Evolutionary conservation across 2,113 vertebrate genomes (phyloP).

Genomic region (Apus apus): DNA sequence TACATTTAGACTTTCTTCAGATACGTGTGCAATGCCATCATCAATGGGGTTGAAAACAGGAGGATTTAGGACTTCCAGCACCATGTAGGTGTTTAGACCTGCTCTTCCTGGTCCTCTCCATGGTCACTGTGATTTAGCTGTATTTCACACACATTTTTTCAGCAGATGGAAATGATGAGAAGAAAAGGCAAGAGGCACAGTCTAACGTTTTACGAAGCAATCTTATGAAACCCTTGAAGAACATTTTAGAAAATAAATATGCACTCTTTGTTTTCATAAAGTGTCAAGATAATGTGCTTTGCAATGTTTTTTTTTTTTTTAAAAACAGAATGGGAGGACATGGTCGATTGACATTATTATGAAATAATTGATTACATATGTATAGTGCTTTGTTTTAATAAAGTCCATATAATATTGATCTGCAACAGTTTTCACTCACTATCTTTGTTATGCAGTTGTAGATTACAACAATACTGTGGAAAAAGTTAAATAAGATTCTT

Average conservation of each 20-base stretch:
- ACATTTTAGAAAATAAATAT: neutral
- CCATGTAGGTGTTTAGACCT: neutral
- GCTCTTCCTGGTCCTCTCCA: neutral
- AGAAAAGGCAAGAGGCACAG: neutral
- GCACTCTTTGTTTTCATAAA: neutral
- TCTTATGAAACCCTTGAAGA: neutral
- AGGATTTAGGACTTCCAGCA: neutral
- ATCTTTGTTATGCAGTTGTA: neutral
- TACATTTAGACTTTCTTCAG: neutral
- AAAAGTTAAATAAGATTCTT: neutral
- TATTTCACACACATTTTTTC: neutral
- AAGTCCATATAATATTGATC: neutral
- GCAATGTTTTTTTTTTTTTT: too few species aligned
- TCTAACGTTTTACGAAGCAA: neutral
- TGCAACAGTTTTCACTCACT: neutral
- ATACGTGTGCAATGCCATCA: neutral
- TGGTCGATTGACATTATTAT: neutral
- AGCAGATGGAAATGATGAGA: slow-evolving; percentile 3
- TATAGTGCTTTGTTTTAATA: neutral
- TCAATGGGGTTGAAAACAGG: neutral
- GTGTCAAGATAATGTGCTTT: neutral
- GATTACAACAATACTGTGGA: neutral
- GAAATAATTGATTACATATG: neutral
- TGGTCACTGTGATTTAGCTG: neutral
- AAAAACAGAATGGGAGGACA: neutral